Percentiles rank a stretch among this genome's conserved stretches.
Evolutionary conservation across 2,797 vertebrate genomes (phyloP).

Genomic region (Rhabdomys pumilio): DNA sequence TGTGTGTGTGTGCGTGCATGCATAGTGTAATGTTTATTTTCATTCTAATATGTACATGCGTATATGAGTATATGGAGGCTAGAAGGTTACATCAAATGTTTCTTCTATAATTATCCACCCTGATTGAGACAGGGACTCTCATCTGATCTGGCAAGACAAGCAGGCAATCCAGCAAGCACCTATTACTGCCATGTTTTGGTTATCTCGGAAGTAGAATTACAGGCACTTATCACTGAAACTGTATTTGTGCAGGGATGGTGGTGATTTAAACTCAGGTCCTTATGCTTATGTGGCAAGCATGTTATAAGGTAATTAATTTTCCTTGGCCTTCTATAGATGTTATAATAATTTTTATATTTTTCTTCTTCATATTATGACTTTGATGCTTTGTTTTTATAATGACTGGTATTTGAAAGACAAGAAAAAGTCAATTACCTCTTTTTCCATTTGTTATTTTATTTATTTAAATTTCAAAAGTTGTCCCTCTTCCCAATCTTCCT

Average conservation of each 20-base stretch:
- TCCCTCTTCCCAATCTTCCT: neutral
- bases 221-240: neutral
- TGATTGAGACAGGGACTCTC: neutral
- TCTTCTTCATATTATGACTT: neutral
- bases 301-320: neutral
- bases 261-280: neutral
- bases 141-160: neutral
- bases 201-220: neutral
- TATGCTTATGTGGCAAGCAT: neutral
- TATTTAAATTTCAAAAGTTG: neutral
- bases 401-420: neutral
- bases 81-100: neutral
- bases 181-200: neutral
- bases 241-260: neutral
- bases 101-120: neutral
- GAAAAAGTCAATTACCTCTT: neutral
- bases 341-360: neutral
- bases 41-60: neutral
- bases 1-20: neutral
- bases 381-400: neutral
- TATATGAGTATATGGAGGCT: no score
- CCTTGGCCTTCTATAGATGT: neutral
- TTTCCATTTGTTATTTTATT: neutral
- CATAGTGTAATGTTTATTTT: neutral
- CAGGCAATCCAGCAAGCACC: neutral